Evolutionary conservation across 2,888 invertebrate genomes (phyloP), one percentile per base, ranked within the genome.

Genomic region (Agrochola litura): DNA sequence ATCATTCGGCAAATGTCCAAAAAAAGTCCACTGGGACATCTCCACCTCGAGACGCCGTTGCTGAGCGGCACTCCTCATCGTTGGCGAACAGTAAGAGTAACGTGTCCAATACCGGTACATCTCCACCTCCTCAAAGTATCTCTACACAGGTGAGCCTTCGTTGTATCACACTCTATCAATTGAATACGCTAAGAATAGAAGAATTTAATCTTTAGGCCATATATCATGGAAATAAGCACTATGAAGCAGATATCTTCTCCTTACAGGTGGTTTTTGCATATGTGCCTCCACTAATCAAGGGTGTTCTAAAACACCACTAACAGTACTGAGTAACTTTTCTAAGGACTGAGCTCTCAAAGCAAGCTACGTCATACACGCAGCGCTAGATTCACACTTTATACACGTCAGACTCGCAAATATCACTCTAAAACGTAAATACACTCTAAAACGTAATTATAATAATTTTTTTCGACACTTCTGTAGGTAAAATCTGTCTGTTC

Each of bases 121-220:
- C 98, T 54, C 98, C 99, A 64, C 98, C 98, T 54, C 98, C 99
- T 5, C 99, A 99, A 94, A 98, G 97, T 92, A 98, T 98, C 90
- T 98, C 98, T 46, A 99, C 99, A 43, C 99, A 99, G 97, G 98
- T 87, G 77, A 78, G 71, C 30, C 22, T 68, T 63, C 2, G 9
- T 43, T 58, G 43, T 52, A 41, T 37, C 52, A 79, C 14, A 22
- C n/a, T 43, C 6, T 12, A 58, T 76, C 9, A 41, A 25, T 56
- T n/a, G 3, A n/a, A 37, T 56, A n/a, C n/a, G n/a, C 63, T 63
- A 10, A n/a, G 6, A n/a, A n/a, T n/a, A 10, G 37, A 68, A 68
- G 9, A n/a, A n/a, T n/a, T 19, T 43, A 16, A 22, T 52, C 1
- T 73, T 25, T 14, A 22, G 9, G 14, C 25, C 37, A 37, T 52